phyloP scores from a whole-genome alignment of 2,888 invertebrate genomes.

The Crossocerus cetratus region DNA sequence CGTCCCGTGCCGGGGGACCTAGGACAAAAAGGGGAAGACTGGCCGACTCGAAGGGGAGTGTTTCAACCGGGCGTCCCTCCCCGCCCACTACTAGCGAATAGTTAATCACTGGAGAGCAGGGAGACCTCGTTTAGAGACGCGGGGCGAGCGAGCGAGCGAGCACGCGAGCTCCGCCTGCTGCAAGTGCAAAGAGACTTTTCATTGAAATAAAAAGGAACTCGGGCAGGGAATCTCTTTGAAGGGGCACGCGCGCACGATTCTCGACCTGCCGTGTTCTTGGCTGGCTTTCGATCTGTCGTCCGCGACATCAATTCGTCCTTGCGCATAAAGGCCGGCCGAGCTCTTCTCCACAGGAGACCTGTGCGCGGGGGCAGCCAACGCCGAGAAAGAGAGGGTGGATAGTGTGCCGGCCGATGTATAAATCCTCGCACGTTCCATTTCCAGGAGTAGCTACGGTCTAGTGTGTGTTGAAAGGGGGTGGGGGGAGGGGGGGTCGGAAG shows the following conservation, averaged over 20 bases:
- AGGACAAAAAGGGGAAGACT: constrained; percentile 19
- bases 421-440: constrained; percentile 39
- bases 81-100: constrained; percentile 22
- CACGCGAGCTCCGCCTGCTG: too few species aligned
- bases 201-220: constrained; percentile 29
- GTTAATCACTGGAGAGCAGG: constrained; percentile 47
- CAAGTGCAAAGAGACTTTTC: constrained; percentile 21
- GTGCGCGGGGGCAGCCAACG: neutral
- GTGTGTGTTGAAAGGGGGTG: neutral
- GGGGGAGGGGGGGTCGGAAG: constrained; percentile 9
- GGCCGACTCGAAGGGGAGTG: neutral
- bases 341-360: neutral
- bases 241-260: constrained; percentile 13
- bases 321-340: constrained; percentile 10
- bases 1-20: constrained; percentile 38
- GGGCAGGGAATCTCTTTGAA: constrained; percentile 8
- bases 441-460: constrained; percentile 14
- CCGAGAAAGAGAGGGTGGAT: neutral
- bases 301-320: neutral
- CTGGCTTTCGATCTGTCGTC: neutral
- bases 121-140: constrained; percentile 43
- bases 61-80: neutral
- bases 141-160: neutral
- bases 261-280: constrained; percentile 14
- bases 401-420: constrained; percentile 24